Conservation (phyloP, 2,888 invertebrate species). For the Heliconius charithonia region DNA sequence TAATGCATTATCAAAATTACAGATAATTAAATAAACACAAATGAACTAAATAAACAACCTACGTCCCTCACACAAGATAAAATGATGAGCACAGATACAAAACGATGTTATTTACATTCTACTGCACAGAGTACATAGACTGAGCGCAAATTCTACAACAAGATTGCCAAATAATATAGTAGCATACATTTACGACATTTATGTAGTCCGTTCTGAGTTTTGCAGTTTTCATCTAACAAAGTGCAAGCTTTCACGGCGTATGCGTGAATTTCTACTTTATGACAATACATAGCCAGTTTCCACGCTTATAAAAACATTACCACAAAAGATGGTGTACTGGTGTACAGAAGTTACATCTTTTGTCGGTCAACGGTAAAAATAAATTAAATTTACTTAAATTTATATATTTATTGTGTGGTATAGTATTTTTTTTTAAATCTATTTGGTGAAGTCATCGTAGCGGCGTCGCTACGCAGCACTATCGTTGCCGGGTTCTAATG, state of each 20-base stretch:
- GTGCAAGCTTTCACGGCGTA: constrained; percentile 73
- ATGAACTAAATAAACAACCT: neutral
- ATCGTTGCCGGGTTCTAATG: neutral
- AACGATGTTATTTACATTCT: constrained; percentile 35
- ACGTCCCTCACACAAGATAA: neutral
- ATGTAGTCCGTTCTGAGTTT: constrained; percentile 64
- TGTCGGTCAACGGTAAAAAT: constrained; percentile 20
- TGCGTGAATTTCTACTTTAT: constrained; percentile 65
- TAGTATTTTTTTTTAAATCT: neutral
- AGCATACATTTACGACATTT: constrained; percentile 65
- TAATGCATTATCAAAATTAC: no score
- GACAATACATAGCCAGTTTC: constrained; percentile 65
- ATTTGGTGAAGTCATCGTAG: neutral
- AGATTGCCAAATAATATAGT: constrained; percentile 54
- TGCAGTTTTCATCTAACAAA: constrained; percentile 74
- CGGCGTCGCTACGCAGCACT: neutral
- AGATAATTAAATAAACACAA: neutral
- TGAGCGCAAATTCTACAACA: constrained; percentile 56
- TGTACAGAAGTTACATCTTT: constrained; percentile 32
- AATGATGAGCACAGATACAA: constrained; percentile 6
- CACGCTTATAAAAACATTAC: constrained; percentile 55
- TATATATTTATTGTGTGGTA: neutral
- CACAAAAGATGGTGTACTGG: constrained; percentile 45
- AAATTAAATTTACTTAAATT: constrained; percentile 1
- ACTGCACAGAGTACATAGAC: constrained; percentile 28